Evolutionary conservation across 2,797 vertebrate species (phyloP).

Genomic region (Lindbergichthys nudifrons): DNA sequence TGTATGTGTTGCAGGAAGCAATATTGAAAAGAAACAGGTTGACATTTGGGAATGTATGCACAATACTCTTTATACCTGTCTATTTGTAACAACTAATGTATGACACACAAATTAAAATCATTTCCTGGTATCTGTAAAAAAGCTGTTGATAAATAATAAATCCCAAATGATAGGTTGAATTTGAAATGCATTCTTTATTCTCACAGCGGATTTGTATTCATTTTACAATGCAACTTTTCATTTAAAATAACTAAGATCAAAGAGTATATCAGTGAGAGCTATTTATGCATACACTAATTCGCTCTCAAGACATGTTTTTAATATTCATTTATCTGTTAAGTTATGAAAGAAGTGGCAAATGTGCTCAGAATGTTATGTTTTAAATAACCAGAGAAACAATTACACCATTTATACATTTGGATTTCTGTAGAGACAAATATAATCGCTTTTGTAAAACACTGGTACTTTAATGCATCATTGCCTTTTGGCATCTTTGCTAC

Average conservation of each 20-base stretch:
- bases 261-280: neutral
- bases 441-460: slow-evolving; percentile 40
- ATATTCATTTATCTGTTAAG: neutral
- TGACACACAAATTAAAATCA: neutral
- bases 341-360: neutral
- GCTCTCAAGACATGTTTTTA: neutral
- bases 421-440: slow-evolving; percentile 11
- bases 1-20: neutral
- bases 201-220: neutral
- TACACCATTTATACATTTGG: neutral
- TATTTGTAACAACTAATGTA: neutral
- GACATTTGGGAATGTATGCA: neutral
- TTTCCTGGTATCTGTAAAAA: neutral
- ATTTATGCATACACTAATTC: neutral
- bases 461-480: slow-evolving; percentile 51
- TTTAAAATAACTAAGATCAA: slow-evolving; percentile 6
- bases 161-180: neutral
- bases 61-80: neutral
- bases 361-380: neutral
- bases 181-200: neutral
- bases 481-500: slow-evolving; percentile 47
- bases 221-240: neutral
- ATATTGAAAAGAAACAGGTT: neutral
- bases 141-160: no score
- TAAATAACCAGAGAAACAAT: neutral